Conservation (phyloP, 2,113 vertebrate species). For the Tragelaphus imberbis region DNA sequence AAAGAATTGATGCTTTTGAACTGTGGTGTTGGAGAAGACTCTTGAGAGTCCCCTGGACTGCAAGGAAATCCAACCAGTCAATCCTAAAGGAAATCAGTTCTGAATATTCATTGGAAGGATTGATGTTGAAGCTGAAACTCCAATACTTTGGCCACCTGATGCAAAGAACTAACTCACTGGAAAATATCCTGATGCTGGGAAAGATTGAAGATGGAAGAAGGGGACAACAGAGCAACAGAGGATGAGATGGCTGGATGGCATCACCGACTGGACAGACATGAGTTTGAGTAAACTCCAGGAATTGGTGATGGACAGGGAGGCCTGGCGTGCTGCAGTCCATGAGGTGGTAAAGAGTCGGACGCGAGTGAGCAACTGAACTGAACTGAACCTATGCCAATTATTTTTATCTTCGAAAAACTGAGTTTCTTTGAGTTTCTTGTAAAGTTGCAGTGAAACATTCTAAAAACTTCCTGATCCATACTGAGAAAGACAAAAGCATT, state of each 20-base stretch:
- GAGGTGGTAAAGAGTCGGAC: rapidly evolving
- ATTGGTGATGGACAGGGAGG: neutral
- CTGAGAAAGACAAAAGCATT: neutral
- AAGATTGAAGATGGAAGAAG: rapidly evolving
- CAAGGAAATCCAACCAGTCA: neutral
- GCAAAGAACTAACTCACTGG: neutral
- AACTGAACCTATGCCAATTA: neutral
- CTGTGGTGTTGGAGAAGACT: neutral
- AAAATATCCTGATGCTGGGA: neutral
- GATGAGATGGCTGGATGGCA: neutral
- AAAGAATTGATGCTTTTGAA: neutral
- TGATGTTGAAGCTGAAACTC: neutral
- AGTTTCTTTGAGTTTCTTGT: neutral
- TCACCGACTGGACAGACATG: neutral
- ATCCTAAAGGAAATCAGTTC: neutral
- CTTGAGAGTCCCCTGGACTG: neutral
- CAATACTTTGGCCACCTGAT: neutral
- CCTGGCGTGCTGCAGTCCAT: neutral
- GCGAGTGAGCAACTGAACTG: neutral
- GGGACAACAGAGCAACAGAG: rapidly evolving
- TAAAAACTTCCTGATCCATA: neutral
- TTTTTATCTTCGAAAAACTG: conserved; percentile 27
- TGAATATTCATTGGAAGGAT: neutral
- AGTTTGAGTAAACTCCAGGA: neutral
- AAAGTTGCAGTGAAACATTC: neutral